Conservation (phyloP, 37 sponge, comb jelly and placozoan genomes). For the Theonella swinhoei region DNA sequence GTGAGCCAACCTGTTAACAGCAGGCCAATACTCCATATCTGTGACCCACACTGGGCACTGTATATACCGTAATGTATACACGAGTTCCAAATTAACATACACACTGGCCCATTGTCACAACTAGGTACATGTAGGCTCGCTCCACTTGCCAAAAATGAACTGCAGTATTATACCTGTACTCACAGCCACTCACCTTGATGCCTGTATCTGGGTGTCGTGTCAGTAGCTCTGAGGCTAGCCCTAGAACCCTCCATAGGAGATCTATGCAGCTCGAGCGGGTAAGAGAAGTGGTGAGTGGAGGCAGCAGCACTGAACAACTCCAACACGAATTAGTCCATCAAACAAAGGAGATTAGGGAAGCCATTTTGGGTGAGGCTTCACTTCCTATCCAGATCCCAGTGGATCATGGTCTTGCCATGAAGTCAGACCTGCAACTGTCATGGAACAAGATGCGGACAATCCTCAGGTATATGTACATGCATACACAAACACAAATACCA, state of each 20-base stretch:
- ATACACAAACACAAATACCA: not conserved
- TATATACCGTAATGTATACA: no score
- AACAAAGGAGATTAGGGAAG: not conserved
- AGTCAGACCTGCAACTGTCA: constrained; percentile 28
- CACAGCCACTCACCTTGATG: not conserved
- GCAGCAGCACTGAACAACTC: not conserved
- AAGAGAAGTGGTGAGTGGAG: not conserved
- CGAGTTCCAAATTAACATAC: no score
- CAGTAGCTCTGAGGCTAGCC: not conserved
- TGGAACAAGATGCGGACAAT: constrained; percentile 41
- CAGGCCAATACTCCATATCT: no score
- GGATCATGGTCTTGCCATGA: constrained; percentile 31
- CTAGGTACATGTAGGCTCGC: no score
- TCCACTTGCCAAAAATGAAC: no score
- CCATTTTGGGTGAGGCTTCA: not conserved
- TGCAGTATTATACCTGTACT: no score
- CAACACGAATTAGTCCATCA: no score
- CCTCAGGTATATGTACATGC: constrained; percentile 12
- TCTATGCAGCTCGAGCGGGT: not conserved
- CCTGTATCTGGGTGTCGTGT: not conserved
- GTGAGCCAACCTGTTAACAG: no score
- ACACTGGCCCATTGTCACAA: no score
- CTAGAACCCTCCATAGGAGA: not conserved
- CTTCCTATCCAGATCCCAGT: constrained; percentile 23
- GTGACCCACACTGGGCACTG: no score